A percentile compares a stretch with the other conserved stretches of the same genome.
Conservation (phyloP, 2,888 invertebrate genomes). For the Heliconius charithonia region DNA sequence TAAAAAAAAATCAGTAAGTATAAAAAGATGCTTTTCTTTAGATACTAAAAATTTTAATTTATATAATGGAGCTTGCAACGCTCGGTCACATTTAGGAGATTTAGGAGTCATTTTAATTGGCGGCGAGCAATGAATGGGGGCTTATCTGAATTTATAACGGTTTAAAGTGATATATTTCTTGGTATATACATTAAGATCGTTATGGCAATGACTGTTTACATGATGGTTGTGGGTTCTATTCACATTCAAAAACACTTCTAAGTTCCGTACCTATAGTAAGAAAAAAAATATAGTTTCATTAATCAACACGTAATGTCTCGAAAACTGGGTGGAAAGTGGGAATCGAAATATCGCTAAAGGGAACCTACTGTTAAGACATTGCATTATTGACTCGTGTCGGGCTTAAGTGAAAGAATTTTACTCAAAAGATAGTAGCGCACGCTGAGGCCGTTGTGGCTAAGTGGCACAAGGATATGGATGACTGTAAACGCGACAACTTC, state of each 20-base stretch:
- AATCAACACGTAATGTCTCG: background rate
- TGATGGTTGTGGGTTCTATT: background rate
- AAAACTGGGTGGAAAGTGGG: no score
- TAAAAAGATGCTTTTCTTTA: background rate
- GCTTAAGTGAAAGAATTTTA: no score
- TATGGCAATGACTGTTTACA: background rate
- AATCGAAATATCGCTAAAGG: no score
- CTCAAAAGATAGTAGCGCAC: no score
- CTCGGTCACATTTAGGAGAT: slow-evolving; percentile 32
- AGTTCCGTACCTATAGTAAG: background rate
- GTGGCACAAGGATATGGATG: no score
- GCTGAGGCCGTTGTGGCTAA: no score
- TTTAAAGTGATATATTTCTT: slow-evolving; percentile 3
- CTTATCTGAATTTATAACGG: slow-evolving; percentile 22
- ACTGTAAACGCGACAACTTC: no score
- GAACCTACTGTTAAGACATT: no score
- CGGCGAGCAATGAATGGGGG: background rate
- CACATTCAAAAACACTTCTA: no score
- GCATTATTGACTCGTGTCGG: no score
- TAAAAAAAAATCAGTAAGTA: background rate
- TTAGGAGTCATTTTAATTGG: slow-evolving; percentile 33
- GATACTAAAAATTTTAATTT: slow-evolving; percentile 19
- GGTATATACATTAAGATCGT: background rate
- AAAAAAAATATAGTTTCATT: background rate
- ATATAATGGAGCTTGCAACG: slow-evolving; percentile 13